Evolutionary conservation across 2,113 vertebrate species (phyloP), one percentile per base, ranked within the genome.

Genomic region (Zosterops japonicus): DNA sequence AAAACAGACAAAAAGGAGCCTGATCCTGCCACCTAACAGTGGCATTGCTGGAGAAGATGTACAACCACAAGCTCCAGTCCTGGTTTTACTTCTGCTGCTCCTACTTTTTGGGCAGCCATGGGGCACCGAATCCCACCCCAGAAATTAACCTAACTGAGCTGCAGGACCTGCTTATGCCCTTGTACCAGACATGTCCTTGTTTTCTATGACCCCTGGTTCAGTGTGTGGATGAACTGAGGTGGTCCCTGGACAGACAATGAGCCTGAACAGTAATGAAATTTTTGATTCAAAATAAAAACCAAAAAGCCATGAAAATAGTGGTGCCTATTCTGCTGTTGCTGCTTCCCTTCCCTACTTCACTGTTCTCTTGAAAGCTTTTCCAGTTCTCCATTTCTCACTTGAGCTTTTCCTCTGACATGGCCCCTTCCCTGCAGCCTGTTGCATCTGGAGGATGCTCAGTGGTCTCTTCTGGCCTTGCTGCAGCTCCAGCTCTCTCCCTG

Each of bases 141-240:
- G 4, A 44, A 67, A 31, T 70, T 57, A 61, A 57, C 36, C 16
- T 16, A 42, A 44, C 22, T 35, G n/a, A 65, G 27, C 49, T 15
- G 2, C 28, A 44, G 31, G 53, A 89, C 35, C 35, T 53, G 42
- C 39, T 39, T 1, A 1, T 13, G 3, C 3, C 39, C 28, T 49
- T 8, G 2, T 27, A 19, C 12, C 33, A 42, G 15, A 3, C 6
- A 1, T 8, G 6, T 39, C 49, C 2, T 1, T 82, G 57, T 70
- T 90, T 90, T 44, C 61, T 10, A 1, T 22, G 31, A 17, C 11
- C 4, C 10, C 19, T 35, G 18, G 10, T 75, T 82, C 65, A 31
- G 42, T 24, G 22, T 53, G 42, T 17, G 17, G 20, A 20, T 46
- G 59, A 65, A 50, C 13, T 20, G 59, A 76, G 35, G 29, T 28